Base-by-base conservation (phyloP, 2,797 vertebrate genomes). In the Lepus oiostolus region DNA sequence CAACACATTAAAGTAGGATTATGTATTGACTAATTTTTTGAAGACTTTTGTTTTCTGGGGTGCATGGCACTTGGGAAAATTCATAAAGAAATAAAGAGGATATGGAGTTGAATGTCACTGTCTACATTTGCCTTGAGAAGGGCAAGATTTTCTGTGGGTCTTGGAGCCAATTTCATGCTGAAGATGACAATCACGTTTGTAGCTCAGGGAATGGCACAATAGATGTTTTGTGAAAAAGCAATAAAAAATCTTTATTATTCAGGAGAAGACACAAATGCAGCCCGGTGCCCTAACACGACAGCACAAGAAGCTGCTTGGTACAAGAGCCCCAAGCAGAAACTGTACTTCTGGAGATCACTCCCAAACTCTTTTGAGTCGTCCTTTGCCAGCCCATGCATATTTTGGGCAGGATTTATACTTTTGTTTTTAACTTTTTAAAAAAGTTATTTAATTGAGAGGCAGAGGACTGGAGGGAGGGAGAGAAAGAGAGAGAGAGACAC, bases 1-100 rank as follows among this genome's bases (percentile, higher is more conserved):
- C 7, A 93, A 86, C 84, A 79, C 92, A 95, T 96, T 92, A 96
- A 96, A 91, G 47, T 80, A 77, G 71, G 67, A 94, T 96, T 91
- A 83, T 63, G 85, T 85, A 93, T 89, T 85, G 77, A 94, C 91
- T 91, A 93, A 94, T 94, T 91, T 93, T 96, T 89, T 77, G 77
- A 93, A 81, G 74, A 89, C 24, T 54, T 77, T 95, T 94, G 87
- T 90, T 97, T 93, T 91, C 71, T 65, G 71, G 70, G 74, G 35
- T 75, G 35, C 54, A 42, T 4, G 0, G 77, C 38, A 7, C 47
- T 75, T 60, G 81, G 30, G 65, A 38, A 67, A 84, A 92, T 70
- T 85, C 14, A 79, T 6, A 28, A 63, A 88, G 28, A 54, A 82
- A 83, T 38, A 93, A 88, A 82, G 28, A 35, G 38, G 26, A 77